Evolutionary conservation across 2,888 invertebrate species (phyloP), one percentile per base, ranked within the genome.

Genomic region (Odontocolon sp.): DNA sequence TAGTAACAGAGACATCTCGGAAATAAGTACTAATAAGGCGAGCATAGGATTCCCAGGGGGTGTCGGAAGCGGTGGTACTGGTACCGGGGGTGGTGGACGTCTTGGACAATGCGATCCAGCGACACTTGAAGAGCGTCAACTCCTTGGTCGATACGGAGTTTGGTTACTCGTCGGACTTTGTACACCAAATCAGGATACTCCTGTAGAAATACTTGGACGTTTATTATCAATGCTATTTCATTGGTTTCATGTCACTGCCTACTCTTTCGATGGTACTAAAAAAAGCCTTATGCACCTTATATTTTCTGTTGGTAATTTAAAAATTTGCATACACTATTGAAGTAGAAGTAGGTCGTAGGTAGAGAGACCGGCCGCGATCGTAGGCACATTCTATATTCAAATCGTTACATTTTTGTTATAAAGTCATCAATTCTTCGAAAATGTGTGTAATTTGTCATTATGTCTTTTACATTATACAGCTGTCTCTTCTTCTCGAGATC

Each of bases 181-280:
- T 88, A 94, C 95, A 9, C 96, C 96, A 0, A 94, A 94, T 79
- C 93, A 95, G 21, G 95, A 95, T 85, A 95, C 95, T 0, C 95
- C 95, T 0, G 93, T 94, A 72, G 95, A 96, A 90, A 93, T 95
- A 66, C 92, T 99, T 59, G 99, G 99, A 4, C 93, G 99, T 77
- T 93, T 99, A 83, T 93, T 99, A 57, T 97, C 98, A 28, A 98
- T 99, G 93, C 93, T 99, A 79, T 99, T 99, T 91, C 98, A 99
- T 91, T 99, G 99, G 99, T 99, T 99, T 92, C 97, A 99, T 91
- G 96, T 98, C 85, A 99, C 99, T 11, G 98, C 99, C 1, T 98
- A 97, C 90, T 95, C 99, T 5, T 98, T 97, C 87, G 98, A 98
- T 91, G 97, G 97, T 97, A 91, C 87, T 89, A 88, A 89, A 88